These are phyloP conservation scores for Mnemiopsis leidyi DNA, from an alignment of 37 sponge, comb jelly and placozoan species.

Conservation along the genomic window DNA sequence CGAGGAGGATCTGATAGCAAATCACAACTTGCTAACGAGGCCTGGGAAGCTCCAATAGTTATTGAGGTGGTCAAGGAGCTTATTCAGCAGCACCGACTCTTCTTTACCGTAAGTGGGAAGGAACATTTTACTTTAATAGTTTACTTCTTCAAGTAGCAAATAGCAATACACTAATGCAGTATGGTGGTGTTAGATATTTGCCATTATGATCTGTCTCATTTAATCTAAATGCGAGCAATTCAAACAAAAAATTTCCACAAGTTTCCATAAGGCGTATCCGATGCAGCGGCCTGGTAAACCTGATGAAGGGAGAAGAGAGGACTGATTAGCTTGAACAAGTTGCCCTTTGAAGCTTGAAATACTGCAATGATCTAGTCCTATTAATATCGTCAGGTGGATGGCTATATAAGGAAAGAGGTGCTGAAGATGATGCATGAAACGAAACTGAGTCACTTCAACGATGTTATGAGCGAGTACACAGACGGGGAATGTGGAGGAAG, in stretches of 20 bases:
- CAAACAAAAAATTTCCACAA: too few species aligned
- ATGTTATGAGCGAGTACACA: neutral
- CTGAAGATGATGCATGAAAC: neutral
- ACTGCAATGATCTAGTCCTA: too few species aligned
- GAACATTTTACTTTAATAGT: too few species aligned
- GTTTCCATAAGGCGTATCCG: too few species aligned
- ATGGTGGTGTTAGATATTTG: too few species aligned
- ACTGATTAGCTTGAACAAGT: too few species aligned
- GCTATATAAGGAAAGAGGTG: neutral
- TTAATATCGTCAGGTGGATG: neutral
- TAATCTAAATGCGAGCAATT: too few species aligned
- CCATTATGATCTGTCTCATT: too few species aligned
- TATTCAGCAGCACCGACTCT: neutral
- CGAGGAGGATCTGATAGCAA: neutral
- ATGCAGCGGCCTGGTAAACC: too few species aligned
- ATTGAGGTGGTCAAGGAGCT: conserved; percentile 34
- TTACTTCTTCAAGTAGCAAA: neutral
- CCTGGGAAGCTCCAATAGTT: neutral
- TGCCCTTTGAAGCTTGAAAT: too few species aligned
- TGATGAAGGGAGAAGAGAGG: too few species aligned
- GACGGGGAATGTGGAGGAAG: neutral
- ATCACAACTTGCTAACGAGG: neutral
- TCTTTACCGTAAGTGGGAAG: neutral
- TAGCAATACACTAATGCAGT: neutral
- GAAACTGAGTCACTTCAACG: conserved; percentile 17